Base-by-base conservation (phyloP, 2,888 invertebrate species). In the Hydroisotoma schaefferi region DNA sequence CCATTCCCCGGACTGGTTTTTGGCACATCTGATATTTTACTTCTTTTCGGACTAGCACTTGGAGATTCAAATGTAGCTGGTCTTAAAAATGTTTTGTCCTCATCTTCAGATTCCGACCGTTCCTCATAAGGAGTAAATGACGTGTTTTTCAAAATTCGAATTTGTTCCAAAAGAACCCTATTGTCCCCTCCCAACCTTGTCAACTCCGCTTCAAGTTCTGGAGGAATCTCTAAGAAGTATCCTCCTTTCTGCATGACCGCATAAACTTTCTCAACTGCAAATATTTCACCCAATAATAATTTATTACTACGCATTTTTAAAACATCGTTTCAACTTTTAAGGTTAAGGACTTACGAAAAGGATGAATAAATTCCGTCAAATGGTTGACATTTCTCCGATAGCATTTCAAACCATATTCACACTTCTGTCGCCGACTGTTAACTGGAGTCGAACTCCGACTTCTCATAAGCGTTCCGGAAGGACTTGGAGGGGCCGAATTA, bases 321-420 rank as follows among this genome's bases (percentile, higher is more conserved):
- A 15, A 15, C 18, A 43, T 43, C 8, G 6, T 15, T 18, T 6
- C 20, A 6, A 8, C 10, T 18, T 43, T 20, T n/a, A 18, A 43
- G 10, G 18, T 23, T 8, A 46, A 20, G 18, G 23, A 25, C 46
- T 83, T 81, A 90, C 90, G 82, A 75, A 90, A 88, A 8, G 85
- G 82, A 80, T 94, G 94, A 33, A 82, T 81, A 76, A 83, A 91
- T 76, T 92, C 88, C 62, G 81, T 81, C 64, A 92, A 87, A 77
- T 94, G 94, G 59, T 85, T 83, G 0, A 90, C 89, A 79, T 92
- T 93, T 73, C 85, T 83, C 55, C 94, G 81, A 74, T 87, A 93
- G 74, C 94, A 94, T 69, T 83, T 83, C 27, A 84, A 83, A 6
- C 85, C 87, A 76, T 87, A 91, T 18, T 83, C 85, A 75, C 93